Percentiles rank a stretch among this genome's conserved stretches.
These are phyloP conservation scores for Laspeyria flexula DNA, from an alignment of 2,888 invertebrate genomes.

Conservation along the genomic window DNA sequence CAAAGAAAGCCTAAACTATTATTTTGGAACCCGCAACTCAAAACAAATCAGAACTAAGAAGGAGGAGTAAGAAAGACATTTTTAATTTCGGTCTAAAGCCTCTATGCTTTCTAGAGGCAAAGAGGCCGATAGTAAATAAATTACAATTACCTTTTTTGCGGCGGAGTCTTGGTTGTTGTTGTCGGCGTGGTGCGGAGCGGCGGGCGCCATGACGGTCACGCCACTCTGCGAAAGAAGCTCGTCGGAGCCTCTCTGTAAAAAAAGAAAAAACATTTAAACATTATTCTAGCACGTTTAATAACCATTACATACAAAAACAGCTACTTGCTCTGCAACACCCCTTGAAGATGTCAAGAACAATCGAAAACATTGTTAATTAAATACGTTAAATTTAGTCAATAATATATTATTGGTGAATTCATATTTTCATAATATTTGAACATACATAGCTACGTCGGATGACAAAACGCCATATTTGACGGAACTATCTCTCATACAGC, in stretches of 20 bases:
- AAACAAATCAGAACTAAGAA: too few relatives aligned
- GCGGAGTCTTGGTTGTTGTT: constrained; percentile 97
- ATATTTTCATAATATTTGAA: neutral
- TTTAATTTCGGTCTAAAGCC: too few relatives aligned
- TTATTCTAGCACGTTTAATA: neutral
- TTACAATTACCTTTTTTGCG: constrained; percentile 98
- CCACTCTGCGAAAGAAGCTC: constrained; percentile 98
- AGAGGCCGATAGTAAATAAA: too few relatives aligned
- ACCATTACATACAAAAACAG: neutral
- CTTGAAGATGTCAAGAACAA: too few relatives aligned
- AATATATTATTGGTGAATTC: too few relatives aligned
- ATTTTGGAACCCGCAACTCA: too few relatives aligned
- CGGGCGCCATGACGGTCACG: constrained; percentile 96
- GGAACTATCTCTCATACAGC: constrained; percentile 1
- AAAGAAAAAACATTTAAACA: constrained; percentile 17
- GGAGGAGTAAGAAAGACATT: too few relatives aligned
- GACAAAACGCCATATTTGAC: neutral
- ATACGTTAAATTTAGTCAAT: too few relatives aligned
- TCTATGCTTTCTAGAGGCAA: too few relatives aligned
- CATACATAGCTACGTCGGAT: neutral
- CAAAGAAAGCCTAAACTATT: too few relatives aligned
- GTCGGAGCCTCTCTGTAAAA: constrained; percentile 96
- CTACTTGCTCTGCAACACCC: too few relatives aligned
- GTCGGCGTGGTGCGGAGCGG: constrained; percentile 95
- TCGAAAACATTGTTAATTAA: too few relatives aligned